Evolutionary conservation across 1,140 invertebrate genomes (phyloP).

Genomic region (Zaprionus vittiger): DNA sequence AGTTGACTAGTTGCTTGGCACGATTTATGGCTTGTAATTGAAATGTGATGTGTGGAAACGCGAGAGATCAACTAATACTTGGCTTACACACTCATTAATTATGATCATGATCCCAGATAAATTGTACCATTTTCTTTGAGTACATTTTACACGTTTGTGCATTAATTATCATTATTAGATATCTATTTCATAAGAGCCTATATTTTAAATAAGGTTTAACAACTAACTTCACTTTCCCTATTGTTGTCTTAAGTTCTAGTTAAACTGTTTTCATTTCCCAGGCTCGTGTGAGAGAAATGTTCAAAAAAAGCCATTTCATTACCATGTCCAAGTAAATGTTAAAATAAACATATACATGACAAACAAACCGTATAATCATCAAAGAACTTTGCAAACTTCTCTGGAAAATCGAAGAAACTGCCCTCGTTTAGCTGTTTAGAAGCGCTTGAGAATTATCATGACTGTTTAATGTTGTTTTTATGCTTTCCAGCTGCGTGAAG

Average conservation of each 20-base stretch:
- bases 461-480: constrained; percentile 13
- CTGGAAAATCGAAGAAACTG: neutral
- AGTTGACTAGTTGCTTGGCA: constrained; percentile 32
- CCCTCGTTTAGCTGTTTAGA: neutral
- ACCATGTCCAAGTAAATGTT: neutral
- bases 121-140: neutral
- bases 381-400: constrained; percentile 4
- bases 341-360: neutral
- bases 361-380: neutral
- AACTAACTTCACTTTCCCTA: neutral
- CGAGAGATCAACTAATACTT: constrained; percentile 29
- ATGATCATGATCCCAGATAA: neutral
- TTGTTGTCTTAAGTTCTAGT: neutral
- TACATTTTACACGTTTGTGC: neutral
- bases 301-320: neutral
- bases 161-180: neutral
- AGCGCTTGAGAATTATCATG: constrained; percentile 1
- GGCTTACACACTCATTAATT: constrained; percentile 25
- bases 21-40: constrained; percentile 44
- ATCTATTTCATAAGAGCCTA: neutral
- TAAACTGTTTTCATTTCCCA: neutral
- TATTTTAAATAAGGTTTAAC: too few relatives aligned
- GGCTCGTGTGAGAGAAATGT: neutral
- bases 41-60: constrained; percentile 29
- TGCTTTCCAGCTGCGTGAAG: constrained; percentile 20